Conservation (phyloP, 2,113 vertebrate genomes). For the Addax nasomaculatus region DNA sequence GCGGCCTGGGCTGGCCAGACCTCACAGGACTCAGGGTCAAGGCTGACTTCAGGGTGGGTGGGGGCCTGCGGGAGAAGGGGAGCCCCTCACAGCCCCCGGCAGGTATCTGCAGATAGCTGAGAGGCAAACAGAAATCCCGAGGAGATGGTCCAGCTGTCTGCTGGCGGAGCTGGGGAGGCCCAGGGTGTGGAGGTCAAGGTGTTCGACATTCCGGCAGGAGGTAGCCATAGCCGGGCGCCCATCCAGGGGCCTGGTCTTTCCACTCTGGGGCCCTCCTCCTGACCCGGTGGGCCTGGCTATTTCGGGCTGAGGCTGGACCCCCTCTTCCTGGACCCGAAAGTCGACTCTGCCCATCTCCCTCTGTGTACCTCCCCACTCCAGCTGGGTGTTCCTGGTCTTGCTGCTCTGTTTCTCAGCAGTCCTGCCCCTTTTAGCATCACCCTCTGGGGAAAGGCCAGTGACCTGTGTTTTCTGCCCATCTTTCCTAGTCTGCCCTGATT, state of each 20-base stretch:
- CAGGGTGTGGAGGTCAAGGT: background rate
- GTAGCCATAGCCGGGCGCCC: background rate
- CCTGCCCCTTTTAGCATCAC: background rate
- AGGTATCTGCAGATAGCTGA: background rate
- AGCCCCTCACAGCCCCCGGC: fast-evolving
- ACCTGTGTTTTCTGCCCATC: background rate
- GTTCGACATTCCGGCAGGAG: fast-evolving
- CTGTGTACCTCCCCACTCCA: background rate
- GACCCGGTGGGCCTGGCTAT: background rate
- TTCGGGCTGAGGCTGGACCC: background rate
- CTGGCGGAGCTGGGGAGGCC: background rate
- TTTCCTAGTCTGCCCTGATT: background rate
- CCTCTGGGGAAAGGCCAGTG: background rate
- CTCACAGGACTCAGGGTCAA: background rate
- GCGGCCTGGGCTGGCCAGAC: background rate
- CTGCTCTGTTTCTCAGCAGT: background rate
- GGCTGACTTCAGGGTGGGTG: background rate
- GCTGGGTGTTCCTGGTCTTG: background rate
- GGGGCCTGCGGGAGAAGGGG: background rate
- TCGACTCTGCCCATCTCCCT: background rate
- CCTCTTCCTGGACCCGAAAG: background rate
- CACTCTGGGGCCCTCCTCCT: background rate
- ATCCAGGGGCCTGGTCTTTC: background rate
- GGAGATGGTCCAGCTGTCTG: background rate
- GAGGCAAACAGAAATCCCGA: background rate